Percentiles rank a stretch among this genome's conserved stretches.
Evolutionary conservation across 2,113 vertebrate genomes (phyloP).

Genomic region (Rousettus leschenaultii): DNA sequence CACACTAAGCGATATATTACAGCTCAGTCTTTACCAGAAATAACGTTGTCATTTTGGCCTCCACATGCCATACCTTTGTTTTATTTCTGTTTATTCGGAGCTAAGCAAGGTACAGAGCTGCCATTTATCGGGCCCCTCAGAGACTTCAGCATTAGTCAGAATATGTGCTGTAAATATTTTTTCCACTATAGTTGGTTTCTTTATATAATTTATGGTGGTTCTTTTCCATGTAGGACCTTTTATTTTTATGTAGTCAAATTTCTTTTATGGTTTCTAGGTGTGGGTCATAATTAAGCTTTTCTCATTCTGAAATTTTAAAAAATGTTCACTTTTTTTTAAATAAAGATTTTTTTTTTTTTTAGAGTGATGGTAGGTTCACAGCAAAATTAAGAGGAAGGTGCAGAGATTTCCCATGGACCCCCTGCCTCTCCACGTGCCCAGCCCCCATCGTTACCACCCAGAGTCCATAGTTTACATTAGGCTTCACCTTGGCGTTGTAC

Average conservation of each 20-base stretch:
- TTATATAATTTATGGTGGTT: neutral
- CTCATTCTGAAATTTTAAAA: neutral
- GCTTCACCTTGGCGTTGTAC: too few relatives aligned
- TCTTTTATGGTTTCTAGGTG: neutral
- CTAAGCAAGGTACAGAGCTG: neutral
- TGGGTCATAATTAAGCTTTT: neutral
- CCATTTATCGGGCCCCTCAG: neutral
- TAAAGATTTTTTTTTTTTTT: neutral
- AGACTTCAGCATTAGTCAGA: neutral
- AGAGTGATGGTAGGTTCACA: neutral
- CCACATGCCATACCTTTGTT: too few relatives aligned
- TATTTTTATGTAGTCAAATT: neutral
- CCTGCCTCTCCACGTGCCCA: neutral
- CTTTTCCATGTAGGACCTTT: neutral
- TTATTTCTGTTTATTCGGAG: neutral
- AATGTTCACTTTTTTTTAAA: neutral
- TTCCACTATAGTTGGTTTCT: neutral
- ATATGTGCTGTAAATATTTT: neutral
- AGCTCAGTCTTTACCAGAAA: neutral
- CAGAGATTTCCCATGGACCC: neutral
- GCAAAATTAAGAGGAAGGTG: neutral
- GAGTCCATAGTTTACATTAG: too few relatives aligned
- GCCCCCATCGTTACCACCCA: too few relatives aligned
- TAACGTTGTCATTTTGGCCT: neutral
- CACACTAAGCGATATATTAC: too few relatives aligned